Evolutionary conservation across 1,140 invertebrate species (phyloP).

Genomic region (Atta colombica): DNA sequence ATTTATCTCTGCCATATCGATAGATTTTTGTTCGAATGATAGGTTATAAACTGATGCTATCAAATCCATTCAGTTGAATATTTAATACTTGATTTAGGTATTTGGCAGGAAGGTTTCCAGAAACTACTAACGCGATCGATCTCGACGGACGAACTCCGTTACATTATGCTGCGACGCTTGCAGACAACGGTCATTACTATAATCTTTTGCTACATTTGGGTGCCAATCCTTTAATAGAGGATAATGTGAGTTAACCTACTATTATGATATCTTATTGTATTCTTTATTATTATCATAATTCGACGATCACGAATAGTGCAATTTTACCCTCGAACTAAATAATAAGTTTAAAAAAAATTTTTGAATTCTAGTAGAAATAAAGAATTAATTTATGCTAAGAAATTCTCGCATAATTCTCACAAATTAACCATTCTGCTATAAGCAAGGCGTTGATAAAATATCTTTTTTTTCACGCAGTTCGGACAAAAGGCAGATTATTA

Average conservation of each 20-base stretch:
- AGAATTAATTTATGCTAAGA: not conserved
- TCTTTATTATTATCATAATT: slow-evolving; percentile 24
- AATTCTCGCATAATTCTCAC: not conserved
- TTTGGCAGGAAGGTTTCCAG: slow-evolving; percentile 91
- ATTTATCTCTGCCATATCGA: not conserved
- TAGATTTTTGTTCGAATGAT: not conserved
- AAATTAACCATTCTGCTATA: not conserved
- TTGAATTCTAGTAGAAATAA: not conserved
- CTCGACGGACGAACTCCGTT: slow-evolving; percentile 94
- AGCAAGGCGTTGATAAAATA: not conserved
- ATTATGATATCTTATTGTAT: not conserved
- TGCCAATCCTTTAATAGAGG: slow-evolving; percentile 92
- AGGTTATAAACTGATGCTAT: slow-evolving; percentile 21
- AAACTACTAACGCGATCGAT: slow-evolving; percentile 92
- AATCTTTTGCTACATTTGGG: slow-evolving; percentile 94
- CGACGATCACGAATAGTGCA: not conserved
- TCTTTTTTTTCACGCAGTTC: slow-evolving; percentile 87
- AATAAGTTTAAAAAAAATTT: not conserved
- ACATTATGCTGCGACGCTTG: slow-evolving; percentile 95
- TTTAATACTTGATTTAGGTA: slow-evolving; percentile 76
- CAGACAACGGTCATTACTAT: slow-evolving; percentile 96
- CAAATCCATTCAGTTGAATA: slow-evolving; percentile 45
- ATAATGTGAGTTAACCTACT: slow-evolving; percentile 90
- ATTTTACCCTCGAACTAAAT: not conserved
- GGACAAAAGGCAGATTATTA: slow-evolving; percentile 92